Conservation (phyloP, 1,140 invertebrate genomes). For the Harpegnathos saltator region DNA sequence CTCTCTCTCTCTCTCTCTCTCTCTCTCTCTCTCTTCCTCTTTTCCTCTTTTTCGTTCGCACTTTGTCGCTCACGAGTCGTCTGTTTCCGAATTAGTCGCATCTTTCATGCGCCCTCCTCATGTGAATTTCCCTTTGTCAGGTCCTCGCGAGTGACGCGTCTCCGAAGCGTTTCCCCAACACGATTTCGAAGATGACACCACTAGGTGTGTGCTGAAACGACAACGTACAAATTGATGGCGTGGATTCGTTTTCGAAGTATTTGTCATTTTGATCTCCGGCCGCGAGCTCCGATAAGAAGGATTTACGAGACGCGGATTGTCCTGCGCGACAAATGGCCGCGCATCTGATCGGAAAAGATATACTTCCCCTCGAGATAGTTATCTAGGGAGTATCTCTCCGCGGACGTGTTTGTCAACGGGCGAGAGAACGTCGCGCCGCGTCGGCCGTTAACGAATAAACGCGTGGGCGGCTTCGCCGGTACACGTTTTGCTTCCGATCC, state of each 20-base stretch:
- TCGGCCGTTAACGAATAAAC: background rate
- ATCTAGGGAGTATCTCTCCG: background rate
- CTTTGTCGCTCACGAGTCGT: slow-evolving; percentile 52
- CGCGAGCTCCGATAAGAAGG: too few relatives aligned
- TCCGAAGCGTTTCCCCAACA: too few relatives aligned
- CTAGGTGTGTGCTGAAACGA: too few relatives aligned
- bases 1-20: background rate
- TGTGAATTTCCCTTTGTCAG: background rate
- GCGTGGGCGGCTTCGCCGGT: slow-evolving; percentile 54
- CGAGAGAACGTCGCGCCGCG: background rate
- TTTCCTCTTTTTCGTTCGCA: slow-evolving; percentile 26
- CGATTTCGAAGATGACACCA: too few relatives aligned
- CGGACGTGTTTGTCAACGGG: background rate
- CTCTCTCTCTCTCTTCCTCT: background rate
- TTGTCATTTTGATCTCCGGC: too few relatives aligned
- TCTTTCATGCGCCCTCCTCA: slow-evolving; percentile 2
- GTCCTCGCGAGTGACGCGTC: too few relatives aligned
- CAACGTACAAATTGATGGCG: too few relatives aligned
- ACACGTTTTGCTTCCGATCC: slow-evolving; percentile 74
- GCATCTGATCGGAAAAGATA: too few relatives aligned
- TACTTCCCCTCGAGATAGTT: background rate
- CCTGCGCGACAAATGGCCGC: too few relatives aligned
- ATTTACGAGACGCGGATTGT: too few relatives aligned
- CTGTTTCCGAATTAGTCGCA: background rate
- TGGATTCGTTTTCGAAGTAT: too few relatives aligned